phyloP scores from a whole-genome alignment of 2,113 vertebrate species.

The Ahaetulla prasina region DNA sequence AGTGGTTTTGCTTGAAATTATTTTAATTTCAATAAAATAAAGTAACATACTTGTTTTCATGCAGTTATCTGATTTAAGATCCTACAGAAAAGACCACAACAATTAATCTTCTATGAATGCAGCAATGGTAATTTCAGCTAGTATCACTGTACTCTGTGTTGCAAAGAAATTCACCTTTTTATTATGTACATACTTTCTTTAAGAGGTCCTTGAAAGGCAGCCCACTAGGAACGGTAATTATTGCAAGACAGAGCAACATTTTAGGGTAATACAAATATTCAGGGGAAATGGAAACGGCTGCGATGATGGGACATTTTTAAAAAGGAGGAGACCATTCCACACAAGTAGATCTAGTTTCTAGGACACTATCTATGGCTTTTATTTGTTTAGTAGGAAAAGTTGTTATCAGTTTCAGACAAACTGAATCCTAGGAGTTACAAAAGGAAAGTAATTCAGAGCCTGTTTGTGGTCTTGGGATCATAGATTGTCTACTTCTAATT shows the following conservation, averaged over 20 bases:
- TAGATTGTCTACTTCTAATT: not conserved
- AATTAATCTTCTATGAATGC: not conserved
- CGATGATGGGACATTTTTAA: not conserved
- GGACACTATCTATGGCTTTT: not conserved
- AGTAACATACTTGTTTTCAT: not conserved
- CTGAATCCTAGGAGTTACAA: not conserved
- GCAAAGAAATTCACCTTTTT: not conserved
- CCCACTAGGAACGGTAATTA: not conserved
- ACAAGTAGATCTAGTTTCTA: not conserved
- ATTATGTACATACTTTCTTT: not conserved
- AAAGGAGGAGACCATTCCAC: not conserved
- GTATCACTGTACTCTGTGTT: not conserved
- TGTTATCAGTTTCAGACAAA: not conserved
- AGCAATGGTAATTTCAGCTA: not conserved
- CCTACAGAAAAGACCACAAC: not conserved
- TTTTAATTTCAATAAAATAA: not conserved
- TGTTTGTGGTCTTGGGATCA: not conserved
- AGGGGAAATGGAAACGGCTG: not conserved
- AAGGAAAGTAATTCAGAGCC: not conserved
- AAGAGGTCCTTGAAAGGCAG: not conserved
- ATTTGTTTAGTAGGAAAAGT: not conserved
- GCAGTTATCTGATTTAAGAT: not conserved
- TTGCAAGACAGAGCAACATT: not conserved
- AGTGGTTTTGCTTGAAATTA: not conserved
- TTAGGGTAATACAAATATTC: not conserved